Evolutionary conservation across 2,797 vertebrate species (phyloP).

Genomic region (Agapornis canus): DNA sequence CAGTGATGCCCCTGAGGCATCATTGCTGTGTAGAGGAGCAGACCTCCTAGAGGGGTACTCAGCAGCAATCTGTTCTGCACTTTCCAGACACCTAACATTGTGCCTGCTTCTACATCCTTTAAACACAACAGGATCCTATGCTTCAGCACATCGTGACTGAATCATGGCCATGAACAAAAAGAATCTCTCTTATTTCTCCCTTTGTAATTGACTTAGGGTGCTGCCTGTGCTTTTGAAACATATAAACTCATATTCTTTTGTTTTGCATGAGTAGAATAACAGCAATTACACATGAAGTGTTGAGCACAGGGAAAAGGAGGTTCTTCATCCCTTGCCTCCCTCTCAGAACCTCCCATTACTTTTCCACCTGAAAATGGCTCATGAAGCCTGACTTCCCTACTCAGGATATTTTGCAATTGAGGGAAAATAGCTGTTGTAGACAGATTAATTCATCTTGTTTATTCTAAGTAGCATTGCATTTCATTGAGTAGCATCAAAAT

Average conservation of each 20-base stretch:
- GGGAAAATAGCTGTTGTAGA: neutral
- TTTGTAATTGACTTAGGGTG: neutral
- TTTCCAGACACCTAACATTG: accelerated
- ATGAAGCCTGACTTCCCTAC: neutral
- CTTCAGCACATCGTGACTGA: neutral
- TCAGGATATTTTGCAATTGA: neutral
- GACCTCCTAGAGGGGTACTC: neutral
- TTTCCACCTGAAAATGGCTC: neutral
- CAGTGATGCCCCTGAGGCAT: neutral
- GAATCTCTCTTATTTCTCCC: neutral
- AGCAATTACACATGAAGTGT: neutral
- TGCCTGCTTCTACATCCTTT: accelerated
- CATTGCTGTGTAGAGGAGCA: accelerated
- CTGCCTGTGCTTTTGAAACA: neutral
- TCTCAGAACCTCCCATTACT: neutral
- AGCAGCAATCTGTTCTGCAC: neutral
- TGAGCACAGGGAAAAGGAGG: neutral
- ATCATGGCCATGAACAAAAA: neutral
- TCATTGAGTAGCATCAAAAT: neutral
- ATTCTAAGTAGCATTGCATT: neutral
- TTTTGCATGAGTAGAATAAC: neutral
- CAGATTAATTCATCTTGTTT: neutral
- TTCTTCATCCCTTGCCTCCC: accelerated
- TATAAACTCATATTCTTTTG: neutral
- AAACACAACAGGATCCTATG: accelerated